These are phyloP conservation scores for Patagioenas fasciata DNA, from an alignment of 2,113 vertebrate genomes.

Conservation along the genomic window DNA sequence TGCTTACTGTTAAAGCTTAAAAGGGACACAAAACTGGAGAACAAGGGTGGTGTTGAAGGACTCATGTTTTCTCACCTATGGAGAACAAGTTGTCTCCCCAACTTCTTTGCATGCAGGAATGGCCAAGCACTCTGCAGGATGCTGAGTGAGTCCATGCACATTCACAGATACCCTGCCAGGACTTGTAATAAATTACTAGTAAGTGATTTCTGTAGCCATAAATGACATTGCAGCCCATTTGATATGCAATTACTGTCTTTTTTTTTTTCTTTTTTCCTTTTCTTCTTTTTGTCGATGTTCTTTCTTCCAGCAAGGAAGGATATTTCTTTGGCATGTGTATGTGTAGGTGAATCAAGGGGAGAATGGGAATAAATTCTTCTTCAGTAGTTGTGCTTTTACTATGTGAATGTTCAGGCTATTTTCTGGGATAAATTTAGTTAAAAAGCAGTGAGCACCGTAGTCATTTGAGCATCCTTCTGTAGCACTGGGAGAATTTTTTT, in stretches of 20 bases:
- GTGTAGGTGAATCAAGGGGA: background rate
- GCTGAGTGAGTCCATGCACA: accelerated
- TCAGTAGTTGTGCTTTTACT: background rate
- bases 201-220: background rate
- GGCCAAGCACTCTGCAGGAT: background rate
- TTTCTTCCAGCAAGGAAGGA: background rate
- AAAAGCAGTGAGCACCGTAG: background rate
- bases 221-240: background rate
- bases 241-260: background rate
- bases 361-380: background rate
- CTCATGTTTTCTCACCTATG: background rate
- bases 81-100: background rate
- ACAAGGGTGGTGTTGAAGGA: background rate
- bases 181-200: background rate
- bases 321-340: background rate
- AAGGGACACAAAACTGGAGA: background rate
- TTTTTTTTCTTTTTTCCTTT: background rate
- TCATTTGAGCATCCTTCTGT: background rate
- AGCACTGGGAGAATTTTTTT: background rate
- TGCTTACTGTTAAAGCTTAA: background rate
- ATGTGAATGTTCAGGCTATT: background rate
- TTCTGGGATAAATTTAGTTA: background rate
- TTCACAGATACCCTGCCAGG: background rate
- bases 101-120: background rate
- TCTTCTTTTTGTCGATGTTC: background rate